A percentile compares a stretch with the other conserved stretches of the same genome.
Evolutionary conservation across 2,888 invertebrate genomes (phyloP).

Genomic region (Spodoptera picta): DNA sequence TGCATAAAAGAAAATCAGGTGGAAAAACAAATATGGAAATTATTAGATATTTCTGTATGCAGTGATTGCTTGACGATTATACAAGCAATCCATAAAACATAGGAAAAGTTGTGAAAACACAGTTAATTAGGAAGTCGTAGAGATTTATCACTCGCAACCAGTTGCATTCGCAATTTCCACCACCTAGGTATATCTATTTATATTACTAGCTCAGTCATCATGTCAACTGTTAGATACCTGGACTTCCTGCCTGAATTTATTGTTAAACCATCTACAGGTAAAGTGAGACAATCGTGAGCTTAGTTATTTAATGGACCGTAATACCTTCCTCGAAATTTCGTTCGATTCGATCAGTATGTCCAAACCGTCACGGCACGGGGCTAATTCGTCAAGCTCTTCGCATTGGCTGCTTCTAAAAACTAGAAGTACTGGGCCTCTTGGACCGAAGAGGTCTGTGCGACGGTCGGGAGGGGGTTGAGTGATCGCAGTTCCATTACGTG

Average conservation of each 20-base stretch:
- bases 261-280: constrained; percentile 25
- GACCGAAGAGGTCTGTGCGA: constrained; percentile 35
- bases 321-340: constrained; percentile 63
- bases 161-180: constrained; percentile 14
- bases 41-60: constrained; percentile 2
- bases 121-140: constrained; percentile 37
- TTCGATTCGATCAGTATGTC: constrained; percentile 60
- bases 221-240: neutral
- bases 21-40: constrained; percentile 1
- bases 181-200: neutral
- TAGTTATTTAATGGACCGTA: constrained; percentile 67
- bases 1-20: no score
- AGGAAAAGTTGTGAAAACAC: constrained; percentile 20
- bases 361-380: constrained; percentile 72
- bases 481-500: constrained; percentile 78
- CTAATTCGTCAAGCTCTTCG: constrained; percentile 77
- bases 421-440: constrained; percentile 58
- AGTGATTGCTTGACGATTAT: constrained; percentile 8
- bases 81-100: constrained; percentile 17
- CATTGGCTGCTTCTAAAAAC: constrained; percentile 64
- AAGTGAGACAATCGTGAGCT: constrained; percentile 54
- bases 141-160: constrained; percentile 23
- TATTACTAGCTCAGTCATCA: neutral
- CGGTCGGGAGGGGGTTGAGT: constrained; percentile 63
- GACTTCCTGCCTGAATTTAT: neutral